Conservation (phyloP, 92 coral and sea anemone genomes). For the Actinostola sp. region DNA sequence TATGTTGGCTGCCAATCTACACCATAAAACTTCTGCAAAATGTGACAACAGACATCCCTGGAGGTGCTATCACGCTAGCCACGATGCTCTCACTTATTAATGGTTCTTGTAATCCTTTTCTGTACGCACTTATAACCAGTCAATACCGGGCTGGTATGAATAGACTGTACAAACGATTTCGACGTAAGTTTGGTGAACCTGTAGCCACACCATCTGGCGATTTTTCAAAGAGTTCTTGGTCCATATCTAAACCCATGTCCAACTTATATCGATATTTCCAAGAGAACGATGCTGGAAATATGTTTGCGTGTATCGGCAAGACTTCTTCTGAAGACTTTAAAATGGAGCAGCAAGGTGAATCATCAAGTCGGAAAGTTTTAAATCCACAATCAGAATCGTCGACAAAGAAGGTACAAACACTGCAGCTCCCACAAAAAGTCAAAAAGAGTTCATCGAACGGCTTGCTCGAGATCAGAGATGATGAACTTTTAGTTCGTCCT, state of each 20-base stretch:
- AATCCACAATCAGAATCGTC: background rate
- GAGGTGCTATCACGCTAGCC: constrained; percentile 45
- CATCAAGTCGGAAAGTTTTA: background rate
- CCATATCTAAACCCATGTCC: constrained; percentile 69
- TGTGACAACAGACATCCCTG: constrained; percentile 45
- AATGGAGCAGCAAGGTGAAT: constrained; percentile 8
- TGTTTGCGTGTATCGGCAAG: constrained; percentile 29
- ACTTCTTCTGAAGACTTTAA: constrained; percentile 8
- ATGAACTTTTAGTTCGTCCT: too few species aligned
- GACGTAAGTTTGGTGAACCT: constrained; percentile 55
- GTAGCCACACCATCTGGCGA: constrained; percentile 46
- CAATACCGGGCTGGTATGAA: constrained; percentile 81
- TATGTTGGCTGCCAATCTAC: constrained; percentile 94
- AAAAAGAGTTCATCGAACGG: background rate
- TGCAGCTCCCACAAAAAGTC: constrained; percentile 23
- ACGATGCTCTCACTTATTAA: constrained; percentile 72
- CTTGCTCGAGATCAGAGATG: too few species aligned
- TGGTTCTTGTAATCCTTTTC: constrained; percentile 83
- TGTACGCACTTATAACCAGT: constrained; percentile 91
- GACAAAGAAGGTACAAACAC: background rate
- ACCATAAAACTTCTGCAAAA: constrained; percentile 59
- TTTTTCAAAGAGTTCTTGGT: constrained; percentile 65
- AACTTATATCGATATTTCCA: constrained; percentile 64
- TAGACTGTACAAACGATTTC: constrained; percentile 67
- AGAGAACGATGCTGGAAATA: constrained; percentile 28